Evolutionary conservation across 2,113 vertebrate genomes (phyloP), one percentile per base, ranked within the genome.

Genomic region (Grammomys dolichurus): DNA sequence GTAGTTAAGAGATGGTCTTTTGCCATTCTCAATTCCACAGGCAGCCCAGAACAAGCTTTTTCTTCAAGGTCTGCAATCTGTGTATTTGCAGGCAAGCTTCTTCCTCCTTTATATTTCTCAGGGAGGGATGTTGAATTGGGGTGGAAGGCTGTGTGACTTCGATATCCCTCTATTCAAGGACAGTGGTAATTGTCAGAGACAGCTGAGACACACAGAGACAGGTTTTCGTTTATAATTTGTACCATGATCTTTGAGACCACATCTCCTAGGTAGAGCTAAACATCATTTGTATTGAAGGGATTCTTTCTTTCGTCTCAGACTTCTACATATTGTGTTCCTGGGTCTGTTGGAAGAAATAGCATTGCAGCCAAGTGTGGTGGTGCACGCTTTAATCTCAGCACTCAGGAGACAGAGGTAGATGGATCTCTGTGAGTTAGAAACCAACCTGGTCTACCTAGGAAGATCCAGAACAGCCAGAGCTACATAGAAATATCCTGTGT

Each of bases 181-280:
- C 19, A 51, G 80, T 3, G 46, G 9, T 51, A 80, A 80, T 72
- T 95, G 72, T 91, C 91, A 82, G 82, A 80, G 70, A 67, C 3
- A 75, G 13, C 28, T 46, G n/a, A 75, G 88, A 81, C 72, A 58
- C 65, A 43, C 20, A 76, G 46, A 95, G 54, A 8, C 67, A 72
- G 77, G 70, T 89, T 93, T 96, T 89, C n/a, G 73, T 67, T 93
- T 40, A 72, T 22, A 72, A 13, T n/a, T 87, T 54, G 31, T 31
- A 36, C 54, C 69, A 65, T 81, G 5, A 75, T 86, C 77, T 85
- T 88, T 54, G 54, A 89, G 76, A 75, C 63, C 60, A 63, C 65
- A 5, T 69, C 31, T 85, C 54, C 33, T 84, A 48, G 43, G 28
- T 54, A 28, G 54, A 81, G 43, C 33, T 81, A n/a, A 86, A 81